phyloP scores from a whole-genome alignment of 2,888 invertebrate species.

The Lasioglossum figueresi region DNA sequence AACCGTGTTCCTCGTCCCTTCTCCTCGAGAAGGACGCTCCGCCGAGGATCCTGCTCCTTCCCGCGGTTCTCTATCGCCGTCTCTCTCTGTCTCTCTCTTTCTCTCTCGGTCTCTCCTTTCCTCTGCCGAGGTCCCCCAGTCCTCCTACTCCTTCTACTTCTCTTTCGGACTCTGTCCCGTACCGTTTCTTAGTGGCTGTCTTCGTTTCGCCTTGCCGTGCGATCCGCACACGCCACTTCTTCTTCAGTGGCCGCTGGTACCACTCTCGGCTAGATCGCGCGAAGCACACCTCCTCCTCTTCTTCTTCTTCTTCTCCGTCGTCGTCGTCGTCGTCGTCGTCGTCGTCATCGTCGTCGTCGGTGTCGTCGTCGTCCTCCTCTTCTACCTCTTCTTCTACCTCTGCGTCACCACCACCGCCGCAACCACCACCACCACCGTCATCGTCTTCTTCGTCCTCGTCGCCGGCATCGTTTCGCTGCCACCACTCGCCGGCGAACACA shows the following conservation, averaged over 20 bases:
- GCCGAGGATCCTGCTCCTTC: conserved; percentile 56
- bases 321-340: conserved; percentile 24
- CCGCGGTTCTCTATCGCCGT: conserved; percentile 22
- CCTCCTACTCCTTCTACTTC: conserved; percentile 60
- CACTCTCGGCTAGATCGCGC: conserved; percentile 74
- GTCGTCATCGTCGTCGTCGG: conserved; percentile 9
- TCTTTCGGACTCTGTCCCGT: conserved; percentile 71
- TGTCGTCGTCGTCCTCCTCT: conserved; percentile 23
- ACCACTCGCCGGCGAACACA: conserved; percentile 40
- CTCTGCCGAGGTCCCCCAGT: conserved; percentile 23
- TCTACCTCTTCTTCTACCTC: conserved; percentile 16
- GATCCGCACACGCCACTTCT: conserved; percentile 76
- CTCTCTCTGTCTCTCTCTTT: neutral
- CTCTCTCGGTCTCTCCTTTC: conserved; percentile 11
- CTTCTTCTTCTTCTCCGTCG: conserved; percentile 44
- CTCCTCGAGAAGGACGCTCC: conserved; percentile 59
- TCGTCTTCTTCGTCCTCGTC: conserved; percentile 12
- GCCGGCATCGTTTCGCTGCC: conserved; percentile 30
- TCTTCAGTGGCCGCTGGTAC: conserved; percentile 73
- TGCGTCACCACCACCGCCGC: conserved; percentile 4
- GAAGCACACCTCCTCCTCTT: conserved; percentile 68
- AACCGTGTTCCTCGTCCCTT: conserved; percentile 61
- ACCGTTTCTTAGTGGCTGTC: conserved; percentile 69
- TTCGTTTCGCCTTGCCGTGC: conserved; percentile 71
- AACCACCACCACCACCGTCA: conserved; percentile 20